These are phyloP conservation scores for Rhegmatorhina hoffmannsi DNA, from an alignment of 2,113 vertebrate species.

Conservation along the genomic window DNA sequence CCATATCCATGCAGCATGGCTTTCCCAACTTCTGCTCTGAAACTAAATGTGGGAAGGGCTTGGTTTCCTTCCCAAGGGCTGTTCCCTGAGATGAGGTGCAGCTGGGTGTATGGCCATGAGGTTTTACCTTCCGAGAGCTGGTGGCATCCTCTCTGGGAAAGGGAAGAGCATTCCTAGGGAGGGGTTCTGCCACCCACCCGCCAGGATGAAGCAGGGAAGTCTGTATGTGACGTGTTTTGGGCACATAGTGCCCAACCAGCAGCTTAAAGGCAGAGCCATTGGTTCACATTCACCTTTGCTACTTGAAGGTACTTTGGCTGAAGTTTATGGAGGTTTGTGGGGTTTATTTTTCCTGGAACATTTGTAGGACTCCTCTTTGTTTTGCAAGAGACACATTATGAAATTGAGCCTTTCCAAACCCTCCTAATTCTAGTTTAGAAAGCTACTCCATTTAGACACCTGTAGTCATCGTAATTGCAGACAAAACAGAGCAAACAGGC, in stretches of 20 bases:
- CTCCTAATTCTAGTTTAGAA: background rate
- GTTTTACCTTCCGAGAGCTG: background rate
- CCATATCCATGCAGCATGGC: rapidly evolving
- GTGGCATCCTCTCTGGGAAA: background rate
- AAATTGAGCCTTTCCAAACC: background rate
- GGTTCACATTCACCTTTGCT: background rate
- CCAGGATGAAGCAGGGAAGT: background rate
- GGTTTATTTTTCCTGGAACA: background rate
- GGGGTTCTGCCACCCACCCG: background rate
- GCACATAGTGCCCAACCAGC: rapidly evolving
- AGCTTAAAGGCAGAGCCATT: background rate
- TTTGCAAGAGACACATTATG: background rate
- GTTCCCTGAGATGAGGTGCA: background rate
- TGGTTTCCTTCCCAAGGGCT: background rate
- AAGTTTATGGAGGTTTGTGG: background rate
- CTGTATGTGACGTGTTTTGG: too few relatives aligned
- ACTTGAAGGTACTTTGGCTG: background rate
- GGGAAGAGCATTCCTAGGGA: background rate
- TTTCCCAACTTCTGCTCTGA: background rate
- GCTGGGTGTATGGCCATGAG: rapidly evolving
- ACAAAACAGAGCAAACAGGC: background rate
- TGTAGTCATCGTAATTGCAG: background rate
- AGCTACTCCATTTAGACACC: background rate
- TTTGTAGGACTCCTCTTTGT: background rate
- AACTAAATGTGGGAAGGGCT: background rate